Evolutionary conservation across 2,113 vertebrate genomes (phyloP), one percentile per base, ranked within the genome.

Genomic region (Uropsilus gracilis): DNA sequence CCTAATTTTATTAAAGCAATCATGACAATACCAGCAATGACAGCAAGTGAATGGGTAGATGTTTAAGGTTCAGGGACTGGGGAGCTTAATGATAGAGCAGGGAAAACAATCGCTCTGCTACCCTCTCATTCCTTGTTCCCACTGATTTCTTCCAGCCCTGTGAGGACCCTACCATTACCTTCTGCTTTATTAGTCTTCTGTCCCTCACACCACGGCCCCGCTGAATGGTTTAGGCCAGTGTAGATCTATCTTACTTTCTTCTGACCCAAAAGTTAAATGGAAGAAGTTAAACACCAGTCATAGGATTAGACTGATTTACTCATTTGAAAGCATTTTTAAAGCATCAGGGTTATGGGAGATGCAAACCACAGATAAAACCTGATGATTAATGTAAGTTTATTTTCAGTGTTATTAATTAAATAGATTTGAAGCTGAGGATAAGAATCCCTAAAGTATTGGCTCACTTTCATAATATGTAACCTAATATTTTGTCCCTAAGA

Each of bases 401-500:
- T 96, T 95, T 87, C 55, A 87, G 83, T 90, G 32, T 95, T 92
- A 91, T 68, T 97, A 92, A 92, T 96, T 91, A 94, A 94, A 71
- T 93, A 92, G 80, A 83, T 87, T 95, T 93, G 66, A 94, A 87
- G 53, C 37, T 75, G 4, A 95, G 86, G 75, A 91, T 85, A 91
- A 95, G 94, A 90, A 81, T 97, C 87, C 42, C 94, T 42, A 20
- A 95, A 83, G 89, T 89, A 64, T 76, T 94, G 76, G 87, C 87
- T 96, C 92, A 93, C 87, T 93, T 96, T 89, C 64, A 80, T 92
- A 91, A 96, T 89, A 91, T 93, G 61, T 93, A 96, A 96, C 32
- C 10, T 94, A 86, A 91, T 95, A 93, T 76, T 91, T 46, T 87
- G 86, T 93, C 75, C 93, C 86, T 84, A 64, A 84, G 96, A 96